A percentile compares a stretch with the other conserved stretches of the same genome.
Conservation (phyloP, 2,797 vertebrate species). For the Alosa sapidissima region DNA sequence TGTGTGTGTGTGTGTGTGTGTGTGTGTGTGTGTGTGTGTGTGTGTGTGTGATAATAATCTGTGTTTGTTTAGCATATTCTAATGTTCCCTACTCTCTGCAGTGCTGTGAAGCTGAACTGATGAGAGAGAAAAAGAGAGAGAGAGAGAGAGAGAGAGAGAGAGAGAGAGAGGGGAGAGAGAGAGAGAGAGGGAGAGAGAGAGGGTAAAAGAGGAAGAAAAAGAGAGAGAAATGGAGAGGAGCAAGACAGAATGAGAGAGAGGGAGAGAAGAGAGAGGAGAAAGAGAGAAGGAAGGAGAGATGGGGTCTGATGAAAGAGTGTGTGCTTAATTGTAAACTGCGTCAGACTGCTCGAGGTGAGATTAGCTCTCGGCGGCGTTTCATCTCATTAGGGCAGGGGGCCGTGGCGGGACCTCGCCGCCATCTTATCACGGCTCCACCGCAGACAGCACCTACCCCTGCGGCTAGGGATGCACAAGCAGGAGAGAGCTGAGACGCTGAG, state of each 20-base stretch:
- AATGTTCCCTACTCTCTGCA: background rate
- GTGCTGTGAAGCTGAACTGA: constrained; percentile 7
- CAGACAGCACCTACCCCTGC: background rate
- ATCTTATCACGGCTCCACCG: background rate
- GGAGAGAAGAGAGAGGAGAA: too few relatives aligned
- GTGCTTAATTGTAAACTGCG: constrained; percentile 1
- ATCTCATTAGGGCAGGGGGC: constrained; percentile 22
- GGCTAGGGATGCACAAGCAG: background rate
- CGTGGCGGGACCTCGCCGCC: background rate
- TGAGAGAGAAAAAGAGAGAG: background rate
- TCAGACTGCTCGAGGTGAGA: background rate
- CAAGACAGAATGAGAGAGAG: background rate
- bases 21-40: background rate
- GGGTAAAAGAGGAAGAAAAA: background rate
- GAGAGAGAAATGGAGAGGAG: background rate
- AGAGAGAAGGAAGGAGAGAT: background rate
- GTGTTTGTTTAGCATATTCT: constrained; percentile 24
- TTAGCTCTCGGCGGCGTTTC: constrained; percentile 14
- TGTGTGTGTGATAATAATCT: constrained; percentile 19
- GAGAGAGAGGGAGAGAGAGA: background rate
- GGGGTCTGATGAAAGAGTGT: background rate
- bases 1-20: background rate
- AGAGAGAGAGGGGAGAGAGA: too few relatives aligned
- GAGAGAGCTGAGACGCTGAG: background rate
- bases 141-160: background rate